Percentiles rank a stretch among this genome's conserved stretches.
Conservation (phyloP, 2,888 invertebrate genomes). For the Anthophora plumipes region DNA sequence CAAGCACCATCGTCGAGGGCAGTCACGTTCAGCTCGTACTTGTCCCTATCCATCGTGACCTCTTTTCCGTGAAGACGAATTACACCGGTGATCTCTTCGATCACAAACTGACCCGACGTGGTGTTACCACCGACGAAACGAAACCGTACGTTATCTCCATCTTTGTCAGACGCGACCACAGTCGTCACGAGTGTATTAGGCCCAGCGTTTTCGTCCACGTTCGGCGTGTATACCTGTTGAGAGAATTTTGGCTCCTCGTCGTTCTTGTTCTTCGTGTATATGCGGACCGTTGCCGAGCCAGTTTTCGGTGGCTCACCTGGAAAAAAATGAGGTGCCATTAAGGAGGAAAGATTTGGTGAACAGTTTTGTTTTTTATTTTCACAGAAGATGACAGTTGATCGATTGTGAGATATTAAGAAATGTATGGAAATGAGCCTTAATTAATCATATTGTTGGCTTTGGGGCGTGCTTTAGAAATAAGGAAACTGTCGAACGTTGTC, state of each 20-base stretch:
- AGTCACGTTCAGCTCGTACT: slow-evolving; percentile 98
- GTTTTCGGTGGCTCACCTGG: slow-evolving; percentile 94
- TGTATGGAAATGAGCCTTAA: no score
- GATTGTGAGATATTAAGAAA: no score
- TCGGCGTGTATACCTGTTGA: slow-evolving; percentile 98
- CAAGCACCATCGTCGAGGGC: slow-evolving; percentile 99
- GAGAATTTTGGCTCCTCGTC: slow-evolving; percentile 99
- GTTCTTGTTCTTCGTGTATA: slow-evolving; percentile 99
- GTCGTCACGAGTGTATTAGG: slow-evolving; percentile 98
- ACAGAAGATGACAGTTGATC: no score
- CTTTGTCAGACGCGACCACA: slow-evolving; percentile 98
- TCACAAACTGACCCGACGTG: slow-evolving; percentile 96
- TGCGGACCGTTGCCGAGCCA: slow-evolving; percentile 96
- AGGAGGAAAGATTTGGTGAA: neutral
- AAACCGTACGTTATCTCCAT: slow-evolving; percentile 97
- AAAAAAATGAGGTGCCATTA: neutral
- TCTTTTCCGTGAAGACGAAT: slow-evolving; percentile 95
- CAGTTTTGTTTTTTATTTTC: no score
- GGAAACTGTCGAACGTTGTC: no score
- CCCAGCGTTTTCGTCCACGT: slow-evolving; percentile 97
- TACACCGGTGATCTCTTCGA: slow-evolving; percentile 97
- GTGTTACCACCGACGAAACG: slow-evolving; percentile 96
- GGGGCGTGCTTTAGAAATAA: no score
- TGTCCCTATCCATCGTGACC: slow-evolving; percentile 95
- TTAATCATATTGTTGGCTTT: no score